Evolutionary conservation across 64 coral and sea anemone species (phyloP).

Genomic region (Montipora capricornis): DNA sequence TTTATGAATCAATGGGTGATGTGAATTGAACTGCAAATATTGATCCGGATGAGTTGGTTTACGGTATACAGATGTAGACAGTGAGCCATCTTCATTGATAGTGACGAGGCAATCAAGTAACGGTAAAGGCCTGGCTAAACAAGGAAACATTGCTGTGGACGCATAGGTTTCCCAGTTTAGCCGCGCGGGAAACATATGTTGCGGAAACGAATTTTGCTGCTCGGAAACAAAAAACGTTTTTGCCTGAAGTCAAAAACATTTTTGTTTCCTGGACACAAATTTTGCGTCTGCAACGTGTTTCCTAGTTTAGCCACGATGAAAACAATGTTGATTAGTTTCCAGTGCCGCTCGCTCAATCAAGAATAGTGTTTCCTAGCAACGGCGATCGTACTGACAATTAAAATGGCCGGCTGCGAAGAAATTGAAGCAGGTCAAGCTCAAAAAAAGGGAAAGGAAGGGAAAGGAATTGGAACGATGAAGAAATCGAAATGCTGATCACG

Average conservation of each 20-base stretch:
- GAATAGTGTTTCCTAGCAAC: constrained; percentile 1
- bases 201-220: neutral
- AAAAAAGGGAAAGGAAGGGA: neutral
- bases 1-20: too few species aligned
- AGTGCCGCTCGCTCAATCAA: constrained; percentile 5
- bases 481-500: neutral
- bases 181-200: neutral
- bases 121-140: neutral
- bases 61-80: too few species aligned
- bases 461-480: neutral
- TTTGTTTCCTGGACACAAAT: neutral
- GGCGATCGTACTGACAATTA: neutral
- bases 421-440: neutral
- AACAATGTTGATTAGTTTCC: neutral
- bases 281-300: neutral
- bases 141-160: too few species aligned
- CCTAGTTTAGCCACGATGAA: neutral
- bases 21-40: too few species aligned
- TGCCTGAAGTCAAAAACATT: neutral
- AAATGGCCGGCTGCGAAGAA: neutral
- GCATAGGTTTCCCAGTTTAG: neutral
- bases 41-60: too few species aligned
- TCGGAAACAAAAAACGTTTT: neutral
- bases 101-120: too few species aligned
- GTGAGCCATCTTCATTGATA: too few species aligned